phyloP scores from a whole-genome alignment of 2,797 vertebrate species.

The Scomberomorus guttatus region DNA sequence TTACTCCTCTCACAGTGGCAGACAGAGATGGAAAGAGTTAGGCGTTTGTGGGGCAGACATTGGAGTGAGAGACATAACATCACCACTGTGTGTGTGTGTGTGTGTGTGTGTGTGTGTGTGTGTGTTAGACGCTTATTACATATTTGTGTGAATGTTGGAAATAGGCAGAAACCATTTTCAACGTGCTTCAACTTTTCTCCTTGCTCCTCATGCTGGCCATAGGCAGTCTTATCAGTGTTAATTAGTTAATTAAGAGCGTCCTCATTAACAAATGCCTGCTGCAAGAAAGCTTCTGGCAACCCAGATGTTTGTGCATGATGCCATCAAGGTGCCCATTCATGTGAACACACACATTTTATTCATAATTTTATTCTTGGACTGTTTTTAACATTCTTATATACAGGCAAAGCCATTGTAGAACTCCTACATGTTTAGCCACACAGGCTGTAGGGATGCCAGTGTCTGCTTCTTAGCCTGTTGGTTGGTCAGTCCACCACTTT shows the following conservation, averaged over 20 bases:
- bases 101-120: constrained; percentile 8
- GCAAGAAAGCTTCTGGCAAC: constrained; percentile 25
- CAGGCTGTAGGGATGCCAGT: background rate
- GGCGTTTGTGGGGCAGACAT: background rate
- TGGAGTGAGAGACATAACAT: constrained; percentile 12
- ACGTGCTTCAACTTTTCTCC: background rate
- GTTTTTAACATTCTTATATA: background rate
- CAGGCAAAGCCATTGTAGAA: background rate
- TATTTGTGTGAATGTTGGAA: background rate
- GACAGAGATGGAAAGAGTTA: constrained; percentile 24
- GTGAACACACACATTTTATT: background rate
- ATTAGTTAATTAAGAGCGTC: constrained; percentile 48
- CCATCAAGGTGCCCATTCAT: constrained; percentile 16
- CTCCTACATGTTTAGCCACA: background rate
- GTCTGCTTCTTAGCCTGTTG: too few relatives aligned
- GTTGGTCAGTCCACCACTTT: background rate
- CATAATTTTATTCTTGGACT: background rate
- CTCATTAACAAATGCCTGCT: constrained; percentile 44
- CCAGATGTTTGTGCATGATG: constrained; percentile 59
- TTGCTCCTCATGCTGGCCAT: constrained; percentile 13
- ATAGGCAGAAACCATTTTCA: background rate
- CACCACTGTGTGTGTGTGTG: background rate
- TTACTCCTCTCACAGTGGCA: background rate
- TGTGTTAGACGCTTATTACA: background rate
- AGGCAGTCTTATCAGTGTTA: constrained; percentile 11